These are phyloP conservation scores for Sylvilagus floridanus DNA, from an alignment of 2,797 vertebrate species.

Conservation along the genomic window DNA sequence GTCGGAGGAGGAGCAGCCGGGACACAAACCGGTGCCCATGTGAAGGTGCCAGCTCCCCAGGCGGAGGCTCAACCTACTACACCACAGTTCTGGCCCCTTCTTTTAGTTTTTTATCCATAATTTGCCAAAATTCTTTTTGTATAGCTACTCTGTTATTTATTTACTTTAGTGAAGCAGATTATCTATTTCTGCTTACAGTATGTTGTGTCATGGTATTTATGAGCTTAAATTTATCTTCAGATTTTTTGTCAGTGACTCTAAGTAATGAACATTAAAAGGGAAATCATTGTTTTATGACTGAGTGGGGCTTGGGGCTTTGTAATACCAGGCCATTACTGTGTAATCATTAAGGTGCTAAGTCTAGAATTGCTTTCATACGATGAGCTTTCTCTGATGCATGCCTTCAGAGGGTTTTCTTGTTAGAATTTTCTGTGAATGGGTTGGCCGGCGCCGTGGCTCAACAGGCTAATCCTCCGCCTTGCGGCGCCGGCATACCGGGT, in stretches of 20 bases:
- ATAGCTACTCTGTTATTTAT: background rate
- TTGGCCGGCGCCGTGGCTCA: too few relatives aligned
- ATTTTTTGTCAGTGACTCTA: background rate
- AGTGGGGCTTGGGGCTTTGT: background rate
- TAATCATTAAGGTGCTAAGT: background rate
- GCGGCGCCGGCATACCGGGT: too few relatives aligned
- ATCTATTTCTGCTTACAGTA: background rate
- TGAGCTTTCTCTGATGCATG: slow-evolving; percentile 3
- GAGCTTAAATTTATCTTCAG: slow-evolving; percentile 35
- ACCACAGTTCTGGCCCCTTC: background rate
- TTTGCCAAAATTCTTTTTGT: slow-evolving; percentile 48
- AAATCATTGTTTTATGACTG: slow-evolving; percentile 24
- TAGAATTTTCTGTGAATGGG: slow-evolving; percentile 1
- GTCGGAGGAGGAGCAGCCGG: too few relatives aligned
- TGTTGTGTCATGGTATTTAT: background rate
- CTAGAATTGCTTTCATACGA: background rate
- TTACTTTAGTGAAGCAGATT: background rate
- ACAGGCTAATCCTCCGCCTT: too few relatives aligned
- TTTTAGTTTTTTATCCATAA: slow-evolving; percentile 49
- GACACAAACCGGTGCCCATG: too few relatives aligned
- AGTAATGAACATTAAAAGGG: background rate
- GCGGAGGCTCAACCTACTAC: too few relatives aligned
- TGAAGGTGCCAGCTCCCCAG: too few relatives aligned
- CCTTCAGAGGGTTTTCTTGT: slow-evolving; percentile 48
- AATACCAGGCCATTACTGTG: background rate